Base-by-base conservation (phyloP, 2,113 vertebrate genomes). In the Xerus inauris region DNA sequence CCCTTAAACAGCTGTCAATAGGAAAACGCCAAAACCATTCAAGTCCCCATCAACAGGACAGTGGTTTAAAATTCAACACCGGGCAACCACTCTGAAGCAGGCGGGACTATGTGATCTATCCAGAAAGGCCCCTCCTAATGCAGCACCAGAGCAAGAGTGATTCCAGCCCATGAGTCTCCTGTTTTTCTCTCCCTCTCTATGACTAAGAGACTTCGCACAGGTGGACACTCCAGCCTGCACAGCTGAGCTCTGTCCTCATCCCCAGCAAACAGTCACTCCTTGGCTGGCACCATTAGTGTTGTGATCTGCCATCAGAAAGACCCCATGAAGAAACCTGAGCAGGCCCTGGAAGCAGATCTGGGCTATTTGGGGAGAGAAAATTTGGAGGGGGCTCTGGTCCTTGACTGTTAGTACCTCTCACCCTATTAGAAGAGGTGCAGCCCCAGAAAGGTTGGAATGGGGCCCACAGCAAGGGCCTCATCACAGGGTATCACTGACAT, bases 191-290 rank as follows among this genome's bases (percentile, higher is more conserved):
- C 32, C 38, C 22, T 87, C 91, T 51, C n/a, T 38, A 8, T 16
- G 38, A 49, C 22, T 11, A 51, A 67, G 45, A 28, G 38, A n/a
- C 5, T 30, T 47, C 24, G 3, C 9, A 22, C 0, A 0, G 32
- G 19, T 49, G 35, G 57, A 67, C 24, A 26, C 49, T 10, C 19
- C 32, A 62, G 17, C 24, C 40, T 1, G 8, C 38, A 42, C 35
- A 2, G 1, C 24, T 49, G 10, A 22, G 64, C 49, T 91, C 89
- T 71, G 49, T 28, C 38, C 12, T 26, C 3, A n/a, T 9, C 57
- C 42, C 5, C 4, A 2, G 59, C 28, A 45, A n/a, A 40, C 32
- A 45, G 32, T 42, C 32, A 1, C 32, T 72, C 71, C 51, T 54
- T 30, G 22, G 24, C 47, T 59, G 16, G 40, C 42, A 32, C 7